Conservation (phyloP, 1,140 invertebrate genomes). For the Drosophila serrata region DNA sequence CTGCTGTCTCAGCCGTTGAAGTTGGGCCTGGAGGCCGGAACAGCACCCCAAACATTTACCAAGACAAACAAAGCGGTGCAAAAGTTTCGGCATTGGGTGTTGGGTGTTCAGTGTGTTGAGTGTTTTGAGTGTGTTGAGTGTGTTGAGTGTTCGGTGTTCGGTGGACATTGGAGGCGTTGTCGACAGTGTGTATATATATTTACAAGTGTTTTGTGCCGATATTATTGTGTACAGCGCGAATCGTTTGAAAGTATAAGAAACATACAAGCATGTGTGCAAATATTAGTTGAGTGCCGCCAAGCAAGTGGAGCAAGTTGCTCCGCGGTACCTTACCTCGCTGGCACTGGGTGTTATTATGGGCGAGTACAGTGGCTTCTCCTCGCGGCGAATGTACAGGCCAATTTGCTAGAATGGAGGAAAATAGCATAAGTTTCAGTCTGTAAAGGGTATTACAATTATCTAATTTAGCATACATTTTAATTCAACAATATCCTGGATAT, state of each 20-base stretch:
- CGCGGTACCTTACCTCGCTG: conserved; percentile 69
- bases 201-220: conserved; percentile 68
- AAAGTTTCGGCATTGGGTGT: conserved; percentile 38
- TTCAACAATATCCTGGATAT: too few relatives aligned
- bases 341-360: conserved; percentile 73
- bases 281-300: conserved; percentile 67
- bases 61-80: conserved; percentile 77
- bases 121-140: neutral
- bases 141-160: conserved; percentile 23
- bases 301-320: conserved; percentile 1
- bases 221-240: conserved; percentile 57
- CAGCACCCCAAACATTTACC: conserved; percentile 64
- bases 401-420: conserved; percentile 64
- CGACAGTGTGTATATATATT: conserved; percentile 58
- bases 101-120: neutral
- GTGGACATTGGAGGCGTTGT: conserved; percentile 50
- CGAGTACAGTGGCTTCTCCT: conserved; percentile 73
- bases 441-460: too few relatives aligned
- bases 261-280: conserved; percentile 71
- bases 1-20: conserved; percentile 62
- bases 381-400: conserved; percentile 71
- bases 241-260: conserved; percentile 81
- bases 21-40: conserved; percentile 58
- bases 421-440: accelerated
- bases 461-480: too few relatives aligned